Base-by-base conservation (phyloP, 1,140 invertebrate species). In the Prorops nasuta region DNA sequence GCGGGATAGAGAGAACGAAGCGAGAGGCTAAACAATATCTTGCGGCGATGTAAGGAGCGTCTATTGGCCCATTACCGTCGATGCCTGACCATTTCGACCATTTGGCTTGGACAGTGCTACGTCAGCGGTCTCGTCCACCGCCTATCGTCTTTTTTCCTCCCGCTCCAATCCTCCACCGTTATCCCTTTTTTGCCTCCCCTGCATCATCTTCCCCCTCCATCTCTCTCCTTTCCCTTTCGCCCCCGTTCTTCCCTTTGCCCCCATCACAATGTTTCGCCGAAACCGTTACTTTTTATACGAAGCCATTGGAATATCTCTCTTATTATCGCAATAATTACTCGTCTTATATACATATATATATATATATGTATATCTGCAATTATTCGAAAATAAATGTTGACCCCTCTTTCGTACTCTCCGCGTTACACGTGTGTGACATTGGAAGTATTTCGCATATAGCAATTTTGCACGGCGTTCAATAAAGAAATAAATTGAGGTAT, bases 11-110 rank as follows among this genome's bases (percentile, higher is more conserved):
- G 49, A 57, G 31, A 14, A 44, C 60, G 59, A 64, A 62, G 68
- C 47, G 58, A 53, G 60, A 56, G 71, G 67, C 71, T 77, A 76
- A 77, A 77, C 73, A 76, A 77, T 77, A 77, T 76, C 73, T 74
- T 68, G 71, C 66, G 69, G 71, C 68, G 57, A 74, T 72, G 69
- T 76, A 74, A 74, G 72, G 70, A 75, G 69, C 72, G 72, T 73
- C 73, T 72, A 75, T 77, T 71, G 71, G 73, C 68, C 74, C 72
- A 76, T 76, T 78, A 76, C 68, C 67, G 64, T 68, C 63, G 66
- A 67, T 66, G 58, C 69, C 70, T 74, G 72, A 72, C 70, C 74
- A 75, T 74, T 76, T 76, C 73, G 70, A 66, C 69, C 74, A 72
- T 74, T 76, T 76, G 74, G 74, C 71, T 69, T 70, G 66, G 60